A percentile compares a stretch with the other conserved stretches of the same genome.
Conservation (phyloP, 2,113 vertebrate species). For the Chloropsis hardwickii region DNA sequence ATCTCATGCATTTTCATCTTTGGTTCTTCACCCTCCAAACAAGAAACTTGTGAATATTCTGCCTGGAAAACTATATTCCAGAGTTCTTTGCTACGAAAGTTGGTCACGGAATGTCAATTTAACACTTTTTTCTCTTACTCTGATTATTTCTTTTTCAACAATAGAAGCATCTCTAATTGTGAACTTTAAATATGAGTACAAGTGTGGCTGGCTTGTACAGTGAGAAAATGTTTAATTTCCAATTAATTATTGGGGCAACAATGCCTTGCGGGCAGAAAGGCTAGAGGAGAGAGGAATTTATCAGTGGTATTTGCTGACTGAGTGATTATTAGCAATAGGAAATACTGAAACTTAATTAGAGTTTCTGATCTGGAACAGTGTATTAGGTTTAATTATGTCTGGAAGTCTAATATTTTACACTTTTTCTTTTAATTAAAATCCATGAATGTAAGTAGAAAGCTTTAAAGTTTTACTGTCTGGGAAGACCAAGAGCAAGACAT, state of each 20-base stretch:
- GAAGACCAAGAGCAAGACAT: not conserved
- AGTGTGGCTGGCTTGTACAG: conserved; percentile 9
- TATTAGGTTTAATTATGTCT: conserved; percentile 63
- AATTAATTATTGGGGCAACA: conserved; percentile 35
- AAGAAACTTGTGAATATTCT: not conserved
- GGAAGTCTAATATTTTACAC: conserved; percentile 22
- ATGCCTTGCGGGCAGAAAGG: conserved; percentile 11
- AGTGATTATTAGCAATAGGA: conserved; percentile 57
- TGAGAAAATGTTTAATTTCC: conserved; percentile 53
- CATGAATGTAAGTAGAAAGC: conserved; percentile 9
- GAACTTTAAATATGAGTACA: conserved; percentile 40
- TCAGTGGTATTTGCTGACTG: conserved; percentile 5
- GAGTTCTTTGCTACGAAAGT: not conserved
- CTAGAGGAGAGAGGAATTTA: not conserved
- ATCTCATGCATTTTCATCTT: not conserved
- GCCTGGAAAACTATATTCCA: not conserved
- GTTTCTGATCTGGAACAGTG: conserved; percentile 40
- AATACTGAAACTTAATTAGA: conserved; percentile 55
- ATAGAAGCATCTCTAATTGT: conserved; percentile 3
- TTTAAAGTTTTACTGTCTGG: not conserved
- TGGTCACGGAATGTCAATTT: not conserved
- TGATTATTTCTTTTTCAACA: not conserved
- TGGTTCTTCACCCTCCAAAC: not conserved
- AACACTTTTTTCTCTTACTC: not conserved
- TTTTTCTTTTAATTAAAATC: conserved; percentile 60